A percentile compares a stretch with the other conserved stretches of the same genome.
These are phyloP conservation scores for Actinernus sp. DNA, from an alignment of 92 coral and sea anemone genomes.

Conservation along the genomic window DNA sequence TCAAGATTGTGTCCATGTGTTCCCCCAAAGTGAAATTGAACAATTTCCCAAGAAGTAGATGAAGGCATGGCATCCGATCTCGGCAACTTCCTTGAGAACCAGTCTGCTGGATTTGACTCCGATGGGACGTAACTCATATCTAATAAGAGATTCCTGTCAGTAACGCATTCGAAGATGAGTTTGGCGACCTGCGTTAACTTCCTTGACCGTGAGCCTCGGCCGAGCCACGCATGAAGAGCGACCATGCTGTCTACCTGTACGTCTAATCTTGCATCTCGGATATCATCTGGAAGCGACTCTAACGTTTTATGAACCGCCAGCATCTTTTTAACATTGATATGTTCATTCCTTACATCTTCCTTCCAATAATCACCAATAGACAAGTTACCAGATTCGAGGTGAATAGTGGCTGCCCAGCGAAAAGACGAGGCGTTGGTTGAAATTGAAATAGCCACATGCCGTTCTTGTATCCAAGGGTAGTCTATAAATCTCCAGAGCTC, in stretches of 20 bases:
- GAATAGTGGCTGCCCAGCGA: constrained; percentile 50
- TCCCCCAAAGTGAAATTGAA: constrained; percentile 15
- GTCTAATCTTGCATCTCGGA: constrained; percentile 1
- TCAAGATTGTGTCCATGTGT: constrained; percentile 13
- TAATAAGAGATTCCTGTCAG: constrained; percentile 21
- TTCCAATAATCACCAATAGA: constrained; percentile 62
- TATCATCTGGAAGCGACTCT: constrained; percentile 15
- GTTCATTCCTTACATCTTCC: constrained; percentile 10
- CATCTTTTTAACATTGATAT: constrained; percentile 41
- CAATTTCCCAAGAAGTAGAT: neutral
- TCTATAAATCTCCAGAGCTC: constrained; percentile 60
- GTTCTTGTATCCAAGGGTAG: constrained; percentile 34
- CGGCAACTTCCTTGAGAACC: constrained; percentile 36
- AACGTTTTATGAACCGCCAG: constrained; percentile 35
- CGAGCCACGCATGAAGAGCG: neutral
- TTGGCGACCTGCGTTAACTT: constrained; percentile 1
- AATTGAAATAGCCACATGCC: constrained; percentile 31
- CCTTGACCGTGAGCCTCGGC: constrained; percentile 9
- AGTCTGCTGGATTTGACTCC: constrained; percentile 32
- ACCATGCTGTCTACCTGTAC: constrained; percentile 4
- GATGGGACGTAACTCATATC: constrained; percentile 45
- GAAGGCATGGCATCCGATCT: constrained; percentile 47
- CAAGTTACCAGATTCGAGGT: constrained; percentile 21
- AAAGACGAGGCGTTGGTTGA: constrained; percentile 40
- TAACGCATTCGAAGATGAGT: constrained; percentile 10